Conservation (phyloP, 1,140 invertebrate species). For the Sinonovacula constricta region DNA sequence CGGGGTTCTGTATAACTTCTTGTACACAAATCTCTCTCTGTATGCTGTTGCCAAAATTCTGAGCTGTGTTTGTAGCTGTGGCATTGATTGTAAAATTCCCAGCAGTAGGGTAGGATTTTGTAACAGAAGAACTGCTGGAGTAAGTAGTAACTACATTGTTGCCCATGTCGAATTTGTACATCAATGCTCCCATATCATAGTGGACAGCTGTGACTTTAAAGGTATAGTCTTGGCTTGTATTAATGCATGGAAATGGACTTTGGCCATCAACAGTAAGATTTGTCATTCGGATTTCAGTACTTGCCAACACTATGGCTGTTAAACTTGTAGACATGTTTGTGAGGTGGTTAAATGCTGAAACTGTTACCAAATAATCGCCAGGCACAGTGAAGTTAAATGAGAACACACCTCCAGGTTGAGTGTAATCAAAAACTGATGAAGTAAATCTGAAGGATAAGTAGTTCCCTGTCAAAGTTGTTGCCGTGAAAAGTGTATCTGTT, state of each 20-base stretch:
- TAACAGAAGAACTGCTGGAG: not conserved
- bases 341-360: slow-evolving; percentile 49
- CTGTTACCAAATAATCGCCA: slow-evolving; percentile 44
- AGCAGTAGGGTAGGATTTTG: slow-evolving; percentile 16
- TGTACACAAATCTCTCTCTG: slow-evolving; percentile 14
- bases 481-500: slow-evolving; percentile 48
- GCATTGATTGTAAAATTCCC: slow-evolving; percentile 48
- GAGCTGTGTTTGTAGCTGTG: slow-evolving; percentile 6
- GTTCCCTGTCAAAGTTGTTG: slow-evolving; percentile 33
- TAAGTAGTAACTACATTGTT: slow-evolving; percentile 1
- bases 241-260: slow-evolving; percentile 5
- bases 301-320: slow-evolving; percentile 48
- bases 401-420: slow-evolving; percentile 3
- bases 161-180: slow-evolving; percentile 52
- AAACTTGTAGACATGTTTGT: slow-evolving; percentile 6
- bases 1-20: slow-evolving; percentile 20
- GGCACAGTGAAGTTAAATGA: slow-evolving; percentile 36
- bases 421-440: slow-evolving; percentile 30
- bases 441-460: slow-evolving; percentile 48
- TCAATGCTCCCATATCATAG: slow-evolving; percentile 20
- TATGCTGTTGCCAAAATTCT: not conserved
- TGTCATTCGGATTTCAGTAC: slow-evolving; percentile 32
- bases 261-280: slow-evolving; percentile 33
- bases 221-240: not conserved
- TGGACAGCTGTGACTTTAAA: slow-evolving; percentile 39